Evolutionary conservation across 2,113 vertebrate genomes (phyloP), one percentile per base, ranked within the genome.

Genomic region (Syngnathoides biaculeatus): DNA sequence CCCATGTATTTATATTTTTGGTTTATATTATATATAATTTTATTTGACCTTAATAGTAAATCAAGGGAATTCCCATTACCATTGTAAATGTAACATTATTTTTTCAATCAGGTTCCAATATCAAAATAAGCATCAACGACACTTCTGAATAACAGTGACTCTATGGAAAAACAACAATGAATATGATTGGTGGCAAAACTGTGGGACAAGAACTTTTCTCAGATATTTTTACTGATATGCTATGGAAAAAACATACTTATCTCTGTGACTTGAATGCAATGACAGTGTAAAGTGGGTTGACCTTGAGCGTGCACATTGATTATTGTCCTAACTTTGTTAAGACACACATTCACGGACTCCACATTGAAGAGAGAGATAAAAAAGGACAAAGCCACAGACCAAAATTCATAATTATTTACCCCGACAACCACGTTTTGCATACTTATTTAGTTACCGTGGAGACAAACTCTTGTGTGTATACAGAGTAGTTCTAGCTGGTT

Each of bases 281-380:
- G 19, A 65, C 8, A 67, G 35, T 13, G 55, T 20, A 15, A 52
- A 62, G 69, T 43, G 69, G 57, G 39, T 40, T 53, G 5, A 63
- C 22, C 20, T 2, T 19, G 40, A 65, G 35, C 45, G 68, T 59
- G 57, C 76, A 55, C 65, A 63, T 55, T 5, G 45, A 12, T n/a
- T 13, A 19, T 57, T 12, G 52, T 66, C 67, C 39, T 17, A 8
- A 64, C 53, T 26, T 27, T 8, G 58, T 79, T 61, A 68, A 69
- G 77, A 79, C 67, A 75, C 72, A 75, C 40, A 45, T 47, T 66
- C 71, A 84, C 74, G 77, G 65, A 84, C 85, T 89, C 85, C 86
- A 90, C 90, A 89, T 82, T 53, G 59, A 59, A 73, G 63, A 80
- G 77, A 77, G 72, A 78, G 74, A 65, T 43, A 24, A 7, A 35